Base-by-base conservation (phyloP, 2,113 vertebrate genomes). In the Copsychus sechellarum region DNA sequence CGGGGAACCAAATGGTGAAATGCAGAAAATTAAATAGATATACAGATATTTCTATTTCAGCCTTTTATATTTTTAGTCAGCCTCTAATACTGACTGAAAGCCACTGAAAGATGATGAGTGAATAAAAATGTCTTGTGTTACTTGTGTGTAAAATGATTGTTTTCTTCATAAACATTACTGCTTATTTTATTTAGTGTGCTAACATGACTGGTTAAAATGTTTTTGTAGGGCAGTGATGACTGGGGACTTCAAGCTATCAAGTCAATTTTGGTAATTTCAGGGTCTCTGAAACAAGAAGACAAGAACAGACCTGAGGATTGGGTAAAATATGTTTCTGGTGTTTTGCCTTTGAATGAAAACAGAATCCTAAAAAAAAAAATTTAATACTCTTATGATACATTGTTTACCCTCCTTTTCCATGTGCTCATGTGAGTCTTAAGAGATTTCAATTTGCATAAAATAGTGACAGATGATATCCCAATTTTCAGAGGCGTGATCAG, bases 381-480 rank as follows among this genome's bases (percentile, higher is more conserved):
- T 78, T 61, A 51, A 73, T 81, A 14, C 13, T 65, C 9, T 45
- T 51, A n/a, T 12, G 3, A 28, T 61, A 14, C 26, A 17, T 29
- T 26, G 6, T 89, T 94, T 94, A 74, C 53, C 43, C 3, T 81
- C 53, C 25, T 82, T 95, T 94, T 94, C 85, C 65, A 98, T 98
- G 98, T 98, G 36, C 97, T 99, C 77, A 98, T 99, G 98, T 88
- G 97, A 91, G 98, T 98, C 9, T 95, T 99, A 90, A 98, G 98
- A 94, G 98, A 99, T 90, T 99, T 99, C 93, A 99, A 97, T 97
- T 97, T 98, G 97, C 98, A 98, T 69, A 98, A 98, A 96, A 98
- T 98, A 77, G 98, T 99, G 89, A 98, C 98, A 6, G 98, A 99
- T 62, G 98, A 99, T 92, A 94, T 98, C 43, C 96, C 97, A 8